Conservation (phyloP, 2,888 invertebrate genomes). For the Troilus luridus region DNA sequence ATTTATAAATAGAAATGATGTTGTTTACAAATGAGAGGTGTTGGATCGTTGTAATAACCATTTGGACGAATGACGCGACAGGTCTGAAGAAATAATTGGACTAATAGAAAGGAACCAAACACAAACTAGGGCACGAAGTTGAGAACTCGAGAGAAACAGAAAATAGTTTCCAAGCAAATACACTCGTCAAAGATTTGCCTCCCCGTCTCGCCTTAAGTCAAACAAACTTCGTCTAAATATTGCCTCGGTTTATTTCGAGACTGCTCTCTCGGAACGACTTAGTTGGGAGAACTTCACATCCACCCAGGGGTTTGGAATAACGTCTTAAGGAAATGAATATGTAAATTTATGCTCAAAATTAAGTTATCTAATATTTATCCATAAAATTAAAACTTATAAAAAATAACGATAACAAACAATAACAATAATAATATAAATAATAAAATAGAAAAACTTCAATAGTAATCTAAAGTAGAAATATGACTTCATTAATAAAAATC, state of each 20-base stretch:
- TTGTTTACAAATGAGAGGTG: neutral
- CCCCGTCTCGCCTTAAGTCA: neutral
- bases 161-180: constrained; percentile 35
- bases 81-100: constrained; percentile 2
- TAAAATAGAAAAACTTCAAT: too few species aligned
- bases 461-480: too few species aligned
- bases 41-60: neutral
- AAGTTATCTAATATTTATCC: neutral
- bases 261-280: neutral
- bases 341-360: neutral
- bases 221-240: constrained; percentile 38
- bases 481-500: too few species aligned
- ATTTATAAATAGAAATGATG: neutral
- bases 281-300: neutral
- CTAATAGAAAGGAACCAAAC: neutral
- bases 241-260: constrained; percentile 24
- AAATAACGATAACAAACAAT: too few species aligned
- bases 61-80: neutral
- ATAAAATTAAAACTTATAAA: too few species aligned
- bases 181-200: neutral
- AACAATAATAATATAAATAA: too few species aligned
- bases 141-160: neutral
- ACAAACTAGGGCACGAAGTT: neutral
- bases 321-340: neutral
- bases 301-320: neutral